Conservation (phyloP, 2,113 vertebrate genomes). For the Pomatorhinus ruficollis region DNA sequence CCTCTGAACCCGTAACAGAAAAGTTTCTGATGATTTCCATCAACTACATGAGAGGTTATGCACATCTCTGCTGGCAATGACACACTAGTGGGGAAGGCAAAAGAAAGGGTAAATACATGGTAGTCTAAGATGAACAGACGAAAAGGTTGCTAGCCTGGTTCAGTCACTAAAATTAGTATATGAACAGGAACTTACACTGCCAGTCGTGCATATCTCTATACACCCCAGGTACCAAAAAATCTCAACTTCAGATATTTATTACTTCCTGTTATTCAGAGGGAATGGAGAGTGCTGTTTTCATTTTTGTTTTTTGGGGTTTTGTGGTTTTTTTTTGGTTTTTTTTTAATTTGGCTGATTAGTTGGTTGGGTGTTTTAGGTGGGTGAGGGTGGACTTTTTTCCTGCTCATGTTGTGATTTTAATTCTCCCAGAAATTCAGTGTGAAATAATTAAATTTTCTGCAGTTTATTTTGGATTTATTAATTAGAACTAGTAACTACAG, state of each 20-base stretch:
- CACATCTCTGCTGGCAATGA: not conserved
- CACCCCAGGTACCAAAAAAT: not conserved
- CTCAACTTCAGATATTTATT: not conserved
- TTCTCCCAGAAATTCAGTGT: not conserved
- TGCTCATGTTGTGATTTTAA: not conserved
- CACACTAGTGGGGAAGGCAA: not conserved
- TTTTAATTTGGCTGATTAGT: not conserved
- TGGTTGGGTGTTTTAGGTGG: not conserved
- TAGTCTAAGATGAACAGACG: not conserved
- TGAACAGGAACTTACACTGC: not conserved
- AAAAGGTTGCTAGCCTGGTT: not conserved
- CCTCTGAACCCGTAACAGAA: not conserved
- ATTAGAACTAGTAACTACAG: not conserved
- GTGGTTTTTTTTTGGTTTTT: too few species aligned
- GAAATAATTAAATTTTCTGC: not conserved
- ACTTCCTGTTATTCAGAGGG: not conserved
- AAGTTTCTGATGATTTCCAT: not conserved
- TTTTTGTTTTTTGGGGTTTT: not conserved
- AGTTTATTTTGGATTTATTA: not conserved
- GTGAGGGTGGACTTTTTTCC: rapidly evolving
- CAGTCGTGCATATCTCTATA: not conserved
- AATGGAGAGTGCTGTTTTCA: rapidly evolving
- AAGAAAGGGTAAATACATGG: not conserved
- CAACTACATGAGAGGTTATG: too few species aligned
- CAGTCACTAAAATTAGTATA: not conserved